Conservation (phyloP, 2,797 vertebrate species). For the Manis pentadactyla region DNA sequence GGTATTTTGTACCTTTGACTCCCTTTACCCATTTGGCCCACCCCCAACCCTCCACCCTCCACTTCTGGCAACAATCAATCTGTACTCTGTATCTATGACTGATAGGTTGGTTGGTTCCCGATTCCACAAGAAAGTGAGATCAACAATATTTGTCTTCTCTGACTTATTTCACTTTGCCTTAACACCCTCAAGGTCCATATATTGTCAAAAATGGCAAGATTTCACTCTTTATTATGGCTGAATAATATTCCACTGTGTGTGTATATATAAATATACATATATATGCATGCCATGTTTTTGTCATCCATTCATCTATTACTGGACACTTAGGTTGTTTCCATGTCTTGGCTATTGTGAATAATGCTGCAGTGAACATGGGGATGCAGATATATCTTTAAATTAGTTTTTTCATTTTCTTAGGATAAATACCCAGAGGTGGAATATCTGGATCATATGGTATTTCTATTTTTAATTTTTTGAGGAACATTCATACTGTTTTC, state of each 20-base stretch:
- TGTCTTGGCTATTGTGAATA: background rate
- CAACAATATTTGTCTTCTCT: background rate
- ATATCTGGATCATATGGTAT: background rate
- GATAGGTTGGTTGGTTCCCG: background rate
- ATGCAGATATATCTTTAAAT: background rate
- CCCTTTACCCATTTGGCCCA: background rate
- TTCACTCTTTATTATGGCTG: background rate
- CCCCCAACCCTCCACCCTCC: too few species aligned
- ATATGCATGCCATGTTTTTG: background rate
- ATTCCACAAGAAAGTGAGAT: background rate
- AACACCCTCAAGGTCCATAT: background rate
- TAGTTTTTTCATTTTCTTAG: background rate
- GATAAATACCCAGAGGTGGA: background rate
- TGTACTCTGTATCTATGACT: background rate
- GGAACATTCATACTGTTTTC: background rate
- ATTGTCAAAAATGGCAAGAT: background rate
- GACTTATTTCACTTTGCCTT: background rate
- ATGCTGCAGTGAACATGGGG: background rate
- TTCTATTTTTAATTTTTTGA: background rate
- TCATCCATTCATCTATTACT: background rate
- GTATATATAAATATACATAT: background rate
- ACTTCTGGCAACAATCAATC: background rate
- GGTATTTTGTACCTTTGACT: background rate
- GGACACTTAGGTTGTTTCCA: background rate
- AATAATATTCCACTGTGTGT: background rate